Evolutionary conservation across 2,113 vertebrate genomes (phyloP).

Genomic region (Dendrocopos noguchii): DNA sequence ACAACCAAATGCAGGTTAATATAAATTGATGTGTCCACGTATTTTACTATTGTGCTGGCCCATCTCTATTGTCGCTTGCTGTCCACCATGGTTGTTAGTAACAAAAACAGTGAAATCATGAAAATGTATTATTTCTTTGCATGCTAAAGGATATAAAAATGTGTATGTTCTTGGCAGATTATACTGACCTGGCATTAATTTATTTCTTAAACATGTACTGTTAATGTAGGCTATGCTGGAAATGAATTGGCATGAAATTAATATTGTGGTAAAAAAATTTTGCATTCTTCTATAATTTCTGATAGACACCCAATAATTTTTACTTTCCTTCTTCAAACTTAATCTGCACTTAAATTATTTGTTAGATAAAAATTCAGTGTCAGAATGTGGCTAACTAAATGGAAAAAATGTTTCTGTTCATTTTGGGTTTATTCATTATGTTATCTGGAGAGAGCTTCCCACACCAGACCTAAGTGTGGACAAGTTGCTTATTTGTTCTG

Average conservation of each 20-base stretch:
- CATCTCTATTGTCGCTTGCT: slow-evolving; percentile 21
- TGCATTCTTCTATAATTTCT: background rate
- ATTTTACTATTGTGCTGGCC: background rate
- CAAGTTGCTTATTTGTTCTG: background rate
- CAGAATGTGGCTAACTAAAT: background rate
- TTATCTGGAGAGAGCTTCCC: background rate
- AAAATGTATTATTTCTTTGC: background rate
- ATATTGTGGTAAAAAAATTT: background rate
- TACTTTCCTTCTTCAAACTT: background rate
- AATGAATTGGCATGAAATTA: background rate
- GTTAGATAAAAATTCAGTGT: background rate
- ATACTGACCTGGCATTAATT: background rate
- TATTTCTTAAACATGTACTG: background rate
- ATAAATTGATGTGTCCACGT: background rate
- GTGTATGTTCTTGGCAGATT: background rate
- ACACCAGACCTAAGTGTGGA: background rate
- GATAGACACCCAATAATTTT: background rate
- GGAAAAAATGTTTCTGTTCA: background rate
- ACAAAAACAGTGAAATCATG: background rate
- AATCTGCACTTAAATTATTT: background rate
- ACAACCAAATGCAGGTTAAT: slow-evolving; percentile 8
- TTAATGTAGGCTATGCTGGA: background rate
- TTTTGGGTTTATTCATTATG: background rate
- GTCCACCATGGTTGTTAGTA: background rate
- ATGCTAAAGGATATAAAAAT: background rate